These are phyloP conservation scores for Taphrorychus bicolor DNA, from an alignment of 2,888 invertebrate species.

Conservation along the genomic window DNA sequence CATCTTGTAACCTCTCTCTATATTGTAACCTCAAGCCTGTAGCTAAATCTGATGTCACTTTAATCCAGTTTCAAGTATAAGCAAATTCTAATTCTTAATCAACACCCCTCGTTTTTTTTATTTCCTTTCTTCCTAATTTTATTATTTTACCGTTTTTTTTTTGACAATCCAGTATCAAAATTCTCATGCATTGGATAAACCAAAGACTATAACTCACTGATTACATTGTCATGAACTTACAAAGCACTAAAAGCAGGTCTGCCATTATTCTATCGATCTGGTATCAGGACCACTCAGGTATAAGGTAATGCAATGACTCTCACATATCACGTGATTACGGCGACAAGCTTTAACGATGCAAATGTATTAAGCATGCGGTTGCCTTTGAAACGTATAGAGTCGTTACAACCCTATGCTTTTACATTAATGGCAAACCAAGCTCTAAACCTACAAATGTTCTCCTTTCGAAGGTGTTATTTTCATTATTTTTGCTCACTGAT, in stretches of 20 bases:
- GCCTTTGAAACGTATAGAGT: constrained; percentile 8
- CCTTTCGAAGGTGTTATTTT: neutral
- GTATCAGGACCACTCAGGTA: neutral
- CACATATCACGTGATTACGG: neutral
- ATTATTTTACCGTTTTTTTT: no score
- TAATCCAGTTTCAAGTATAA: no score
- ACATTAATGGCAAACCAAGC: neutral
- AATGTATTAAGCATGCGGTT: constrained; percentile 7
- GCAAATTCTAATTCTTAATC: no score
- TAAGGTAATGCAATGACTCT: constrained; percentile 1
- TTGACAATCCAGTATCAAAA: no score
- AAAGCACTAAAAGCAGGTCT: neutral
- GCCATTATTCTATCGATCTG: neutral
- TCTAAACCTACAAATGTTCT: neutral
- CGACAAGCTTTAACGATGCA: constrained; percentile 8
- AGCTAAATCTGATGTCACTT: no score
- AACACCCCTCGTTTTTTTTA: no score
- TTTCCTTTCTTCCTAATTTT: no score
- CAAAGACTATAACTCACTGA: no score
- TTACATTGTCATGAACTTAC: neutral
- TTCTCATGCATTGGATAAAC: no score
- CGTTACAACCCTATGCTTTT: constrained; percentile 19
- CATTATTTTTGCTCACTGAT: neutral
- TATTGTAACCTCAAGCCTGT: no score
- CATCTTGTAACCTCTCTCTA: no score